These are phyloP conservation scores for Sphaerolaimus hirsutus DNA, from an alignment of 2,888 invertebrate species.

Conservation along the genomic window DNA sequence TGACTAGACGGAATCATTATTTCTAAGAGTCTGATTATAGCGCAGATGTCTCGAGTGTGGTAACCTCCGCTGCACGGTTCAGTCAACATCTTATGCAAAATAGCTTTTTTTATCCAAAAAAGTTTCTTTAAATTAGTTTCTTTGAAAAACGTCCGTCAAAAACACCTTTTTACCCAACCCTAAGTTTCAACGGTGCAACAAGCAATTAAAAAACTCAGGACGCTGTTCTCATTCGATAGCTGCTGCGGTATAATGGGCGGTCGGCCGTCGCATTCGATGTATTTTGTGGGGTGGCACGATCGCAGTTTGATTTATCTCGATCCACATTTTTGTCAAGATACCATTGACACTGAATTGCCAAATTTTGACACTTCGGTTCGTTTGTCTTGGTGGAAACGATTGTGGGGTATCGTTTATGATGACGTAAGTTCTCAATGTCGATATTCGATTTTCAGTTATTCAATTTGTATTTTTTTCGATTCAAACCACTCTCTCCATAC, in stretches of 20 bases:
- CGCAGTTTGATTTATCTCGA: slow-evolving; percentile 61
- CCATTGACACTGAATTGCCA: slow-evolving; percentile 54
- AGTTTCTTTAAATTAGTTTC: too few species aligned
- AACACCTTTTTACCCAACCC: too few species aligned
- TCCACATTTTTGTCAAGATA: slow-evolving; percentile 78
- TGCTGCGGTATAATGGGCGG: slow-evolving; percentile 81
- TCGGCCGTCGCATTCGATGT: slow-evolving; percentile 67
- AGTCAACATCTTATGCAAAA: too few species aligned
- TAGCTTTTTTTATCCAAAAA: too few species aligned
- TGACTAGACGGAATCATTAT: too few species aligned
- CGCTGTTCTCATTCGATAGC: slow-evolving; percentile 45
- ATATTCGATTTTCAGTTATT: too few species aligned
- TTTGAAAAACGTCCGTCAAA: too few species aligned
- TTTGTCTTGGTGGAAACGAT: too few species aligned
- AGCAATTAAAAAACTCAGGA: too few species aligned
- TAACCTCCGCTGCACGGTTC: neutral
- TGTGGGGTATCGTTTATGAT: too few species aligned
- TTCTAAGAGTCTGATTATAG: neutral
- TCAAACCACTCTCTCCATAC: neutral
- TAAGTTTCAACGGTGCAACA: too few species aligned
- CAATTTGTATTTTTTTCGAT: neutral
- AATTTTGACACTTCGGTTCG: neutral
- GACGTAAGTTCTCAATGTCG: too few species aligned
- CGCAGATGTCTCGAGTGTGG: neutral
- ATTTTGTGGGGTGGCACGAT: slow-evolving; percentile 67